Base-by-base conservation (phyloP, 2,113 vertebrate genomes). In the Platichthys stellatus region DNA sequence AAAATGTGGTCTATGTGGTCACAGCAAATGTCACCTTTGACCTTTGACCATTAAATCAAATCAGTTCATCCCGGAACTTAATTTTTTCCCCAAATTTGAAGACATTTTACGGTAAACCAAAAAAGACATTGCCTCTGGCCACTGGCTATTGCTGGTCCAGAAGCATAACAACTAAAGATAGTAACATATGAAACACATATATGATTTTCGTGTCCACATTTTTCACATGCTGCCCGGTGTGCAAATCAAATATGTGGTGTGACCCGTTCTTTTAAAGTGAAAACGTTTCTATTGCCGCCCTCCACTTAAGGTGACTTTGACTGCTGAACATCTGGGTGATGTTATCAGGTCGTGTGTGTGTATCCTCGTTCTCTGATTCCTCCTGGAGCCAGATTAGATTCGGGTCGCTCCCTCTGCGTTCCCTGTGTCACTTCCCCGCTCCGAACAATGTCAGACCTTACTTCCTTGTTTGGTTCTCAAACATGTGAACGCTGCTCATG, bases 331-430 rank as follows among this genome's bases (percentile, higher is more conserved):
- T 82, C 70, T 62, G 69, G 67, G 40, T 40, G 24, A 51, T 76
- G 31, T 71, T 67, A 7, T 83, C 69, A 69, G 84, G 72, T 77
- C 72, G 68, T 75, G 84, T 80, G 76, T 74, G 69, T 86, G 31
- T 31, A 31, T 31, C 31, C 31, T 7, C 1, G 31, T 31, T 31
- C 31, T 31, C 6, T 31, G 6, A 67, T 72, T 47, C 78, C 24
- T 63, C 69, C 56, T 6, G 20, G 56, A 38, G 76, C 72, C 64
- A 78, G 78, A 87, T 88, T 88, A 78, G 53, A 69, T 77, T 81
- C 26, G 74, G 72, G 86, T 86, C 85, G 74, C 9, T 51, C 0
- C 51, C 59, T 14, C 18, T 1, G 7, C 6, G 51, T 20, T 54
- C 17, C 14, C 17, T 4, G 38, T 49, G 9, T 66, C 60, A 69